Percentiles rank a stretch among this genome's conserved stretches.
Conservation (phyloP, 2,888 invertebrate genomes). For the Heteromyza rotundicornis region DNA sequence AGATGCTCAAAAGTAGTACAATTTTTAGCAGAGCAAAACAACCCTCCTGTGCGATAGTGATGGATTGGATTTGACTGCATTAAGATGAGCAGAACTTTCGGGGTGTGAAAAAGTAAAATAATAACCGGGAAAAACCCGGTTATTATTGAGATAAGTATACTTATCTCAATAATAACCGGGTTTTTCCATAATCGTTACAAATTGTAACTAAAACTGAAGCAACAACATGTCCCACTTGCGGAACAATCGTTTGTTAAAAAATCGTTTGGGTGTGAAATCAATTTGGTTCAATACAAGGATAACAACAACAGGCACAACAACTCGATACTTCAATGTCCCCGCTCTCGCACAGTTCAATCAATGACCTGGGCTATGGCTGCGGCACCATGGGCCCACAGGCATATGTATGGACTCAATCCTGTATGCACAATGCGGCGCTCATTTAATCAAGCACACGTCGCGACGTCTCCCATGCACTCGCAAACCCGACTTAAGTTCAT, state of each 20-base stretch:
- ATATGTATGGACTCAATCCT: background rate
- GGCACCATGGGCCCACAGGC: background rate
- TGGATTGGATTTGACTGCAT: constrained; percentile 9
- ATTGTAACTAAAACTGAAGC: too few species aligned
- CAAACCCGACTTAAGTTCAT: constrained; percentile 24
- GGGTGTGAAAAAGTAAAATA: too few species aligned
- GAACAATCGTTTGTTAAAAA: constrained; percentile 6
- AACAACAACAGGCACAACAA: constrained; percentile 8
- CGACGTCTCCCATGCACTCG: too few species aligned
- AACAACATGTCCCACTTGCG: constrained; percentile 17
- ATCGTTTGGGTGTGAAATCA: constrained; percentile 40
- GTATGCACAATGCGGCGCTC: background rate
- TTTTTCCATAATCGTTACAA: too few species aligned
- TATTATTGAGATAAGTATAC: too few species aligned
- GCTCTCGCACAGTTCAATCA: background rate
- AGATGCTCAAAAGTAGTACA: background rate
- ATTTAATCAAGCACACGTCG: background rate
- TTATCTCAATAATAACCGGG: too few species aligned
- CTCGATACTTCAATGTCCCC: background rate
- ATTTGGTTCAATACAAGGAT: constrained; percentile 33
- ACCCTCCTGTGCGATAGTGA: constrained; percentile 18
- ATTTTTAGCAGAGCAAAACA: background rate
- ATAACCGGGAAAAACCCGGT: too few species aligned
- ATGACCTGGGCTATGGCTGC: background rate
- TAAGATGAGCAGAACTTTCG: too few species aligned